These are phyloP conservation scores for Hycleus phaleratus DNA, from an alignment of 1,140 invertebrate species.

Conservation along the genomic window DNA sequence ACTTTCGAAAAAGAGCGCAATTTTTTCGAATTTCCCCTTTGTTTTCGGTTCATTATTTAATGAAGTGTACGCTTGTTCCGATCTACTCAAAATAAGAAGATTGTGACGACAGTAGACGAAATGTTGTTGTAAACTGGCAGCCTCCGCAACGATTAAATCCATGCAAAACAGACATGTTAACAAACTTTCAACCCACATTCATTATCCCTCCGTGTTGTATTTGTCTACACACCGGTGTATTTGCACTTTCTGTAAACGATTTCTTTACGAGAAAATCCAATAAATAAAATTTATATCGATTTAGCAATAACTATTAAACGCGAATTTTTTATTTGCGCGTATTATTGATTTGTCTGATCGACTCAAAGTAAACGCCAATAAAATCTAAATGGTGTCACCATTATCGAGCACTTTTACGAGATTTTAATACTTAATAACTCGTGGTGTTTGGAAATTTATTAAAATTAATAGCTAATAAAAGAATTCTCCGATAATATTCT, in stretches of 20 bases:
- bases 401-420: constrained; percentile 20
- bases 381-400: constrained; percentile 24
- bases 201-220: constrained; percentile 3
- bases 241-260: too few species aligned
- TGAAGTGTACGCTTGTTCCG: too few species aligned
- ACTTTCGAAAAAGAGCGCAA: too few species aligned
- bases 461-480: constrained; percentile 26
- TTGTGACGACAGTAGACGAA: constrained; percentile 11
- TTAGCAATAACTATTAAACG: too few species aligned
- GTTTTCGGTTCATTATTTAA: too few species aligned
- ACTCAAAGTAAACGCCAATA: constrained; percentile 2
- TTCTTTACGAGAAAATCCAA: too few species aligned
- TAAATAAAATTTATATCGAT: too few species aligned
- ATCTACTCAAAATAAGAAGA: too few species aligned
- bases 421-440: constrained; percentile 24
- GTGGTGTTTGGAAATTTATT: constrained; percentile 23
- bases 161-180: constrained; percentile 21
- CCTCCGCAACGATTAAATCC: constrained; percentile 17
- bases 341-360: too few species aligned
- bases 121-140: constrained; percentile 9
- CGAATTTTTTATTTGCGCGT: too few species aligned
- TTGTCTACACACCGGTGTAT: too few species aligned
- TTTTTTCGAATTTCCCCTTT: too few species aligned
- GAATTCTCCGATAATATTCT: constrained; percentile 16
- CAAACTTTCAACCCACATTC: constrained; percentile 20